Percentiles rank a stretch among this genome's conserved stretches.
Conservation (phyloP, 2,113 vertebrate genomes). For the Strigops habroptila region DNA sequence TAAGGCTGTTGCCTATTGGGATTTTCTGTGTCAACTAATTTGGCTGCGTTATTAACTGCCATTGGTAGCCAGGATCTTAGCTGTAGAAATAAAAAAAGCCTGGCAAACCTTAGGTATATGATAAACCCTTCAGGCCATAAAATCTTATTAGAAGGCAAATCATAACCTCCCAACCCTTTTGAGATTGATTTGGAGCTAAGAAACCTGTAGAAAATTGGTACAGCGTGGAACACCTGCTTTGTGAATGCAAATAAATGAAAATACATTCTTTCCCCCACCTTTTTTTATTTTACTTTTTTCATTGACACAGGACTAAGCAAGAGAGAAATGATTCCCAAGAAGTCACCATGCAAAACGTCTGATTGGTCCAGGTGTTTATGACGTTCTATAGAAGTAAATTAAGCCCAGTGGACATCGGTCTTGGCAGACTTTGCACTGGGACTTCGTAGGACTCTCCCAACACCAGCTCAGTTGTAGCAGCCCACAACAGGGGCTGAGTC, state of each 20-base stretch:
- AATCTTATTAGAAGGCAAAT: constrained; percentile 53
- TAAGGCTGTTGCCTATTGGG: constrained; percentile 12
- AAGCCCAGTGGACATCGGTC: background rate
- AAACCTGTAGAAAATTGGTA: constrained; percentile 12
- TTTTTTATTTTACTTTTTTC: background rate
- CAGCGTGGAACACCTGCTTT: background rate
- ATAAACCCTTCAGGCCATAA: constrained; percentile 44
- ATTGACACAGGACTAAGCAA: background rate
- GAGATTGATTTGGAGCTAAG: constrained; percentile 27
- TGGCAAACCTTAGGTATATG: constrained; percentile 7
- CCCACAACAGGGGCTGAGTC: background rate
- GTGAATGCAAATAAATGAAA: constrained; percentile 19
- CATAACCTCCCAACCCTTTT: constrained; percentile 18
- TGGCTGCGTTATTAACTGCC: constrained; percentile 4
- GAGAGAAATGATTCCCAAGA: background rate
- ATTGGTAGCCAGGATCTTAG: constrained; percentile 32
- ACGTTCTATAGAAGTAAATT: background rate
- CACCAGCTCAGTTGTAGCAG: background rate
- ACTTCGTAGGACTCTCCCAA: background rate
- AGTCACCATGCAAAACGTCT: background rate
- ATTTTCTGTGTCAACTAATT: constrained; percentile 50
- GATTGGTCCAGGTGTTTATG: background rate
- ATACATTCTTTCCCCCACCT: background rate
- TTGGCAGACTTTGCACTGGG: background rate
- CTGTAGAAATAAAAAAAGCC: background rate